A percentile compares a stretch with the other conserved stretches of the same genome.
phyloP scores from a whole-genome alignment of 2,797 vertebrate species.

The Vultur gryphus region DNA sequence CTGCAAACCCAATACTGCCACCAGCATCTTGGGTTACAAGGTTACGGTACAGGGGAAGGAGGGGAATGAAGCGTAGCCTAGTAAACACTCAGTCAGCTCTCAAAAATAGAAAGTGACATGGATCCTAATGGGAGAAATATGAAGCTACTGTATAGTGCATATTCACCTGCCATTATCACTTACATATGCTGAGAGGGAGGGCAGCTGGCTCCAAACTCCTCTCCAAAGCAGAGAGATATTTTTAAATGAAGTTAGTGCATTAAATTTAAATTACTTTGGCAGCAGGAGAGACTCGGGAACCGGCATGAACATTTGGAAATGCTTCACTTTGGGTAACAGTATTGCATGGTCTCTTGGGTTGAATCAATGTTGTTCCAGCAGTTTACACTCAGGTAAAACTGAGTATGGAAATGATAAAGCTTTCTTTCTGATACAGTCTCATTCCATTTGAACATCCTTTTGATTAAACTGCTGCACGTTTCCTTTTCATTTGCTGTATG shows the following conservation, averaged over 20 bases:
- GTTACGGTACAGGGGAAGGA: slow-evolving; percentile 7
- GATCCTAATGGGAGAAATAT: slow-evolving; percentile 14
- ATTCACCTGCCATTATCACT: slow-evolving; percentile 54
- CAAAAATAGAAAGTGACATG: slow-evolving; percentile 58
- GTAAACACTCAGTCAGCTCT: slow-evolving; percentile 15
- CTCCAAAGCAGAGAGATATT: not conserved
- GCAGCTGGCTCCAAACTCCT: slow-evolving; percentile 1
- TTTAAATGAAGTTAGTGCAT: not conserved
- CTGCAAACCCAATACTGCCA: slow-evolving; percentile 15
- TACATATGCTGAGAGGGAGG: not conserved
- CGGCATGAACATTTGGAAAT: not conserved
- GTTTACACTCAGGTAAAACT: not conserved
- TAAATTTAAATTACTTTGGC: not conserved
- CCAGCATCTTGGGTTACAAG: slow-evolving; percentile 50
- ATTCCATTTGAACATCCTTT: not conserved
- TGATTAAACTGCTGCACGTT: not conserved
- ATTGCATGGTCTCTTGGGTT: not conserved
- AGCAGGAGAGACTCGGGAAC: not conserved
- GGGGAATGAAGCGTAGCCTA: not conserved
- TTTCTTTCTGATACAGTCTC: not conserved
- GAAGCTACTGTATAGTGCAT: slow-evolving; percentile 23
- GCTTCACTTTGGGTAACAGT: not conserved
- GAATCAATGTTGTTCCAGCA: not conserved
- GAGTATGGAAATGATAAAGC: not conserved
- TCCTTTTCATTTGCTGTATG: not conserved